Percentiles rank a stretch among this genome's conserved stretches.
Evolutionary conservation across 2,888 invertebrate genomes (phyloP).

Genomic region (Tenthredo notha): DNA sequence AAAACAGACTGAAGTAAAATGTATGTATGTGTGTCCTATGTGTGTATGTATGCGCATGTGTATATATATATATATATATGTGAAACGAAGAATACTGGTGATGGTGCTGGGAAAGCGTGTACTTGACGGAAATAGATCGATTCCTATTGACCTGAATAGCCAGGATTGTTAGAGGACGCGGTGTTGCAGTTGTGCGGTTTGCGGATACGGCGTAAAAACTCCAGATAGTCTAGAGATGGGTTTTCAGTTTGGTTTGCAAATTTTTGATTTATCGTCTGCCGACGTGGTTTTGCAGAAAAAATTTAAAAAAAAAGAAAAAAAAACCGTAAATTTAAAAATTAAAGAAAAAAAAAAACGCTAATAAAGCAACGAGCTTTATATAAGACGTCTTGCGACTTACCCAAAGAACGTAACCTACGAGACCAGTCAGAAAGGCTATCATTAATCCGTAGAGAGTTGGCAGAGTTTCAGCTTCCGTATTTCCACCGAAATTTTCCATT

Average conservation of each 20-base stretch:
- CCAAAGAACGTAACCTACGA: constrained; percentile 74
- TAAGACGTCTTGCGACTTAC: constrained; percentile 66
- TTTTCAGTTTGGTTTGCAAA: constrained; percentile 8
- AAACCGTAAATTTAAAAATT: neutral
- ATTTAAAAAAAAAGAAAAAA: neutral
- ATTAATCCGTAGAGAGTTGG: constrained; percentile 74
- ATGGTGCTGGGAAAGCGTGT: constrained; percentile 41
- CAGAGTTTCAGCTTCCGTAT: constrained; percentile 68
- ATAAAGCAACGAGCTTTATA: neutral
- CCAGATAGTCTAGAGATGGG: neutral
- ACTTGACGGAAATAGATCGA: constrained; percentile 57
- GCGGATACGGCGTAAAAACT: neutral
- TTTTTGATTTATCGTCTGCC: neutral
- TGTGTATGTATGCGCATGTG: neutral
- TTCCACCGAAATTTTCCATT: constrained; percentile 51
- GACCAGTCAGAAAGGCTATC: constrained; percentile 74
- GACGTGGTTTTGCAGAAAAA: neutral
- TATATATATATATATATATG: neutral
- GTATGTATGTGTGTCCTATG: neutral
- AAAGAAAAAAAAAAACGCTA: neutral
- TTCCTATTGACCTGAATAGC: constrained; percentile 55
- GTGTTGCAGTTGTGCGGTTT: constrained; percentile 32
- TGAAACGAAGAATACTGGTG: constrained; percentile 23
- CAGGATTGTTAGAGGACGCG: constrained; percentile 45
- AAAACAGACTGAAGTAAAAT: constrained; percentile 39